Evolutionary conservation across 2,888 invertebrate species (phyloP).

Genomic region (Caenorhabditis panamensis): DNA sequence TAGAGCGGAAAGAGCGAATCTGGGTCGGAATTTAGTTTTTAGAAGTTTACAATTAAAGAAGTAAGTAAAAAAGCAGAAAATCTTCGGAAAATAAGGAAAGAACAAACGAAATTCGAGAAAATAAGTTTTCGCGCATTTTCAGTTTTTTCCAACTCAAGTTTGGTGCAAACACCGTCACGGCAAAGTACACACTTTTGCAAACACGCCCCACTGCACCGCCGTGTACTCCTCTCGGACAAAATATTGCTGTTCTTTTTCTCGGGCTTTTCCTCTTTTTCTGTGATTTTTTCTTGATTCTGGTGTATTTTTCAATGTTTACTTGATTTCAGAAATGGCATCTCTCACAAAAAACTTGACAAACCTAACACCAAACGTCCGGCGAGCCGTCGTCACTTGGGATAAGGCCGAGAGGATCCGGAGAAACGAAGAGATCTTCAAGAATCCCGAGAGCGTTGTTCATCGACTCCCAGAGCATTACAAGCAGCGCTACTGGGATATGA

Average conservation of each 20-base stretch:
- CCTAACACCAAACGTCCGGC: slow-evolving; percentile 68
- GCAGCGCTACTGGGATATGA: slow-evolving; percentile 76
- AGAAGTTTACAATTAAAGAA: no score
- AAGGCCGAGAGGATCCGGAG: slow-evolving; percentile 77
- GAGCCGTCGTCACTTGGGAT: slow-evolving; percentile 79
- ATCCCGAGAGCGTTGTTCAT: slow-evolving; percentile 78
- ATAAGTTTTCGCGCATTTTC: slow-evolving; percentile 9
- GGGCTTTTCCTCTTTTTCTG: not conserved
- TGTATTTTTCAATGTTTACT: not conserved
- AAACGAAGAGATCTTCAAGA: slow-evolving; percentile 79
- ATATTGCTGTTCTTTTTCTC: not conserved
- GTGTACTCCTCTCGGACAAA: slow-evolving; percentile 24
- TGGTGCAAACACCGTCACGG: slow-evolving; percentile 41
- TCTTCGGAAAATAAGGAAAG: slow-evolving; percentile 5
- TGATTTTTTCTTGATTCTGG: slow-evolving; percentile 2
- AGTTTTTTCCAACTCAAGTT: not conserved
- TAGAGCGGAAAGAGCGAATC: not conserved
- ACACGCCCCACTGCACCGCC: not conserved
- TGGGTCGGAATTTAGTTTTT: no score
- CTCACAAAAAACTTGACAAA: slow-evolving; percentile 76
- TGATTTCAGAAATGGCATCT: slow-evolving; percentile 59
- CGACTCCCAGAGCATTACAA: slow-evolving; percentile 79
- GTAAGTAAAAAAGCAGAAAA: not conserved
- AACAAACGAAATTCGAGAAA: slow-evolving; percentile 6
- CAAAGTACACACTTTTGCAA: slow-evolving; percentile 13